Base-by-base conservation (phyloP, 2,888 invertebrate species). In the Orchestes rusci region DNA sequence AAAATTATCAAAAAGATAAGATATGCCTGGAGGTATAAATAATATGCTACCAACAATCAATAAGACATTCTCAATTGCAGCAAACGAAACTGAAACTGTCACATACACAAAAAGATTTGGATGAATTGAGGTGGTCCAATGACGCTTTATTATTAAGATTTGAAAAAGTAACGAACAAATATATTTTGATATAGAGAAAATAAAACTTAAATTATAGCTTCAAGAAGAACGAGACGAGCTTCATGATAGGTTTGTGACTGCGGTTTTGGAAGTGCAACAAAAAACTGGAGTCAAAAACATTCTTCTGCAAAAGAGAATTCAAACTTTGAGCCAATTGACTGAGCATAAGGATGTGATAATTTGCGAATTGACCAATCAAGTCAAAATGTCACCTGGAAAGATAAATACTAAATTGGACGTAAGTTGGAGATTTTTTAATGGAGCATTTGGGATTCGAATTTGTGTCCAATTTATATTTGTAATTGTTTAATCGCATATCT, bases 1-100 rank as follows among this genome's bases (percentile, higher is more conserved):
- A 79, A n/a, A 86, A 88, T 65, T 90, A 90, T 57, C 84, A 87
- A 48, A 84, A 89, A 53, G 90, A 92, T 64, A 89, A 88, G 60
- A 75, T 80, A 51, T 81, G 60, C 1, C 46, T 63, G 23, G 56
- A 55, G 29, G 61, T 61, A 50, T 50, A 10, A 23, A 7, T 23
- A 23, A 23, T 23, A 23, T n/a, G n/a, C n/a, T n/a, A n/a, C n/a
- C n/a, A n/a, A n/a, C n/a, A n/a, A n/a, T n/a, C n/a, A n/a, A n/a
- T n/a, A n/a, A n/a, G n/a, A n/a, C n/a, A n/a, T n/a, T n/a, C n/a
- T n/a, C n/a, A n/a, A n/a, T n/a, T n/a, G n/a, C n/a, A n/a, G n/a
- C n/a, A n/a, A n/a, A n/a, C n/a, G n/a, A n/a, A n/a, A n/a, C n/a
- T n/a, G n/a, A n/a, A n/a, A n/a, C n/a, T n/a, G n/a, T n/a, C n/a